phyloP scores from a whole-genome alignment of 1,140 invertebrate genomes.

The Drosophila athabasca region DNA sequence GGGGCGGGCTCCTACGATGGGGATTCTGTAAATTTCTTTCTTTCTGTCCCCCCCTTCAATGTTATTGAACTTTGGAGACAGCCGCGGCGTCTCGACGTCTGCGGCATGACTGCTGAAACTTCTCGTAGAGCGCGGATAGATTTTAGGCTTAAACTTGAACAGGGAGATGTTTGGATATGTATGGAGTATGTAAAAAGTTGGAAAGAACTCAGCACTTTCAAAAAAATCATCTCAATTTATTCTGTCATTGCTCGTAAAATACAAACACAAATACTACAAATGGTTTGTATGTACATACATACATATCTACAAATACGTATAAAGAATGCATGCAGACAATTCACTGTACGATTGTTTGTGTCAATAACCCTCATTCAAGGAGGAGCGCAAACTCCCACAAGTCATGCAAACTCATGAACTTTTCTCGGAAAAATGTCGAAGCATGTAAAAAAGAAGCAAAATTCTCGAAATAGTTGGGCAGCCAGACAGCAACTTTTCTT shows the following conservation, averaged over 20 bases:
- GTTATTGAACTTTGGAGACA: slow-evolving; percentile 66
- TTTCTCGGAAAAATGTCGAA: slow-evolving; percentile 47
- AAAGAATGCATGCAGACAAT: background rate
- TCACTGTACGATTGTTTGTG: slow-evolving; percentile 37
- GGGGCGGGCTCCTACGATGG: background rate
- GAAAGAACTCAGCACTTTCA: too few relatives aligned
- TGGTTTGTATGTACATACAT: background rate
- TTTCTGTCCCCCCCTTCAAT: slow-evolving; percentile 34
- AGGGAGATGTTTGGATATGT: background rate
- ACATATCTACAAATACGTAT: background rate
- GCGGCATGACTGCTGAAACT: slow-evolving; percentile 57
- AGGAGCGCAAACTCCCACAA: slow-evolving; percentile 45
- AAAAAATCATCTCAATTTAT: too few relatives aligned
- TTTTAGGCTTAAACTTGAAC: slow-evolving; percentile 25
- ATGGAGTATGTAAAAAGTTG: too few relatives aligned
- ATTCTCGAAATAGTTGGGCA: slow-evolving; percentile 48
- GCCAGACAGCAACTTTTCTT: slow-evolving; percentile 34
- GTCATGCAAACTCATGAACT: slow-evolving; percentile 61
- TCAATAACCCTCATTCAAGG: slow-evolving; percentile 58
- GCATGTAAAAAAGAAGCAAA: slow-evolving; percentile 24
- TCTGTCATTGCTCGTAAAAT: too few relatives aligned
- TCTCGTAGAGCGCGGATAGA: slow-evolving; percentile 27
- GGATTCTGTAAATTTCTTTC: slow-evolving; percentile 44
- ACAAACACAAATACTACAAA: too few relatives aligned
- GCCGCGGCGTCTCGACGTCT: slow-evolving; percentile 49